Percentiles rank a stretch among this genome's conserved stretches.
These are phyloP conservation scores for Ciona savignyi DNA, from an alignment of 23 tunicate genomes.

Conservation along the genomic window DNA sequence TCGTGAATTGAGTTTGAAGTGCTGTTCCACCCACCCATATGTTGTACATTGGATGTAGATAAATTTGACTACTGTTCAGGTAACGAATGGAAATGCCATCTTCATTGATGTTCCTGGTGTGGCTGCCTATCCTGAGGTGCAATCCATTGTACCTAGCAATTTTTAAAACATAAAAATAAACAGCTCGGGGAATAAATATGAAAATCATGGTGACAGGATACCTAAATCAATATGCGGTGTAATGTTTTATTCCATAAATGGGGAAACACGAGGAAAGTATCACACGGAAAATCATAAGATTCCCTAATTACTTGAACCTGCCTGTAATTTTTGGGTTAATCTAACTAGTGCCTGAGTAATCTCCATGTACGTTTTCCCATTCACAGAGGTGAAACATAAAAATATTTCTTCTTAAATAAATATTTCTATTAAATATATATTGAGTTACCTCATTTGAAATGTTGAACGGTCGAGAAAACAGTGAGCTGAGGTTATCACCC, in stretches of 20 bases:
- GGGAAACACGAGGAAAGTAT: background rate
- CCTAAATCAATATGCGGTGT: too few species aligned
- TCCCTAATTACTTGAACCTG: too few species aligned
- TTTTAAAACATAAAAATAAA: too few species aligned
- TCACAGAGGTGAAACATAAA: background rate
- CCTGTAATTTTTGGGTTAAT: too few species aligned
- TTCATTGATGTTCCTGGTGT: background rate
- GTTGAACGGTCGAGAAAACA: constrained; percentile 12
- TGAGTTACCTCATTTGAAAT: background rate
- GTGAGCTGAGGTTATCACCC: constrained; percentile 19
- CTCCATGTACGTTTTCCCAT: too few species aligned
- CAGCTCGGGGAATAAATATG: background rate
- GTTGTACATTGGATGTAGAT: constrained; percentile 3
- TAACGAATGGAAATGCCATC: background rate
- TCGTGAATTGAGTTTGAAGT: background rate
- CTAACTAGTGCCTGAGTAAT: too few species aligned
- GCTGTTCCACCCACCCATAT: constrained; percentile 4
- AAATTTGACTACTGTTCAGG: background rate
- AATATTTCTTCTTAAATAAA: background rate
- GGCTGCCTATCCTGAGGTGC: background rate
- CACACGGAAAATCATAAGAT: background rate
- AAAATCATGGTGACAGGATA: background rate
- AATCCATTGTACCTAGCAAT: constrained; percentile 5
- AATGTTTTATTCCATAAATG: background rate
- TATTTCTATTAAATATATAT: background rate